These are phyloP conservation scores for Synergus laeviventris DNA, from an alignment of 2,888 invertebrate species.

Conservation along the genomic window DNA sequence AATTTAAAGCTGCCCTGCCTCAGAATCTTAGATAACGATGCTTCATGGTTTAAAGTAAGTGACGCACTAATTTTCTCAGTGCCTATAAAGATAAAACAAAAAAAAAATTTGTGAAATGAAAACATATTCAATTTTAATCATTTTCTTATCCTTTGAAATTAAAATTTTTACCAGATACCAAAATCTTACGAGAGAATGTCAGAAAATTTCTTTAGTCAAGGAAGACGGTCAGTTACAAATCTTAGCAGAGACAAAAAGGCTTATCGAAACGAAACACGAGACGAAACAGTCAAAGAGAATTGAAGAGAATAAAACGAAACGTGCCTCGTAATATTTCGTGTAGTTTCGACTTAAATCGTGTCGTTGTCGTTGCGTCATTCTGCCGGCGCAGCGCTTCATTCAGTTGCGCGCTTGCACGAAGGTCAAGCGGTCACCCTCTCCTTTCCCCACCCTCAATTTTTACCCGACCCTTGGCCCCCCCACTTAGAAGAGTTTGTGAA, in stretches of 20 bases:
- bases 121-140: no score
- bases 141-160: no score
- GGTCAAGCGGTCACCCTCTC: constrained; percentile 72
- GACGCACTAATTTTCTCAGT: neutral
- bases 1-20: neutral
- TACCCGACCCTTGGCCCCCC: constrained; percentile 48
- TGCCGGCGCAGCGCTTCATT: constrained; percentile 69
- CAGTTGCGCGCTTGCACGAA: constrained; percentile 69
- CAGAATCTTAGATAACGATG: neutral
- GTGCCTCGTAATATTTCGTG: constrained; percentile 45
- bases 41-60: neutral
- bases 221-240: neutral
- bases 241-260: neutral
- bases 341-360: constrained; percentile 53
- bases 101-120: no score
- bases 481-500: neutral
- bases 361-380: constrained; percentile 65
- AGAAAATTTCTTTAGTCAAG: no score
- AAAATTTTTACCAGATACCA: no score
- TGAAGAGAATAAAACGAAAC: constrained; percentile 9
- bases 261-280: constrained; percentile 19
- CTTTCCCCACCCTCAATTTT: constrained; percentile 47
- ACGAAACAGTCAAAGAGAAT: neutral
- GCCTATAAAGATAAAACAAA: neutral
- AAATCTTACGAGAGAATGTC: no score